Conservation (phyloP, 2,113 vertebrate species). For the Limanda limanda region DNA sequence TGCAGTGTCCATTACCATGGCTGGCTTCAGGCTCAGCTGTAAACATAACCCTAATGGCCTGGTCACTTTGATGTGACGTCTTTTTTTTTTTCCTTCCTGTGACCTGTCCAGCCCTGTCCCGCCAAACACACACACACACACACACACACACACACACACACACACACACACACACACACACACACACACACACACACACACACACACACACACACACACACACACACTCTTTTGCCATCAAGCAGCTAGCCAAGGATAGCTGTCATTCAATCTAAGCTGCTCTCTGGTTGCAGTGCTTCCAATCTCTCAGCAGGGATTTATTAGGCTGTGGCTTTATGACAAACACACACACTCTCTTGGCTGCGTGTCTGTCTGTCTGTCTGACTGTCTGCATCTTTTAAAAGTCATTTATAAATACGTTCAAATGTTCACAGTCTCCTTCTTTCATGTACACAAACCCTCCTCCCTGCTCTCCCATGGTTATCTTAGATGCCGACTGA, state of each 20-base stretch:
- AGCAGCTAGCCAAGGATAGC: slow-evolving; percentile 34
- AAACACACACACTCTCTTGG: slow-evolving; percentile 25
- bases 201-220: no score
- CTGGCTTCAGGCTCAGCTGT: slow-evolving; percentile 51
- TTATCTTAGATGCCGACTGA: slow-evolving; percentile 2
- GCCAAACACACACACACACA: background rate
- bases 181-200: no score
- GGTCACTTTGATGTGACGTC: slow-evolving; percentile 40
- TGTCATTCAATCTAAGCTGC: slow-evolving; percentile 54
- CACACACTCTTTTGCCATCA: slow-evolving; percentile 5
- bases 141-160: no score
- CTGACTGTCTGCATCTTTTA: slow-evolving; percentile 37
- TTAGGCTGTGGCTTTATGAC: slow-evolving; percentile 25
- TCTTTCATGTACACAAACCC: background rate
- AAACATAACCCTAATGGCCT: slow-evolving; percentile 45
- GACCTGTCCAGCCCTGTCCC: slow-evolving; percentile 34
- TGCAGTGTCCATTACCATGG: slow-evolving; percentile 38
- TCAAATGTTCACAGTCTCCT: slow-evolving; percentile 1
- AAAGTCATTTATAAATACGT: slow-evolving; percentile 49
- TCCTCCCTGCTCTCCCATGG: background rate
- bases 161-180: no score
- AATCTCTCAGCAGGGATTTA: slow-evolving; percentile 55
- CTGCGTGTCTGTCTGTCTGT: slow-evolving; percentile 29
- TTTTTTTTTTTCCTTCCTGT: slow-evolving; percentile 25
- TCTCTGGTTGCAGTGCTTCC: slow-evolving; percentile 34